These are phyloP conservation scores for Drosophila testacea DNA, from an alignment of 2,888 invertebrate species.

Conservation along the genomic window DNA sequence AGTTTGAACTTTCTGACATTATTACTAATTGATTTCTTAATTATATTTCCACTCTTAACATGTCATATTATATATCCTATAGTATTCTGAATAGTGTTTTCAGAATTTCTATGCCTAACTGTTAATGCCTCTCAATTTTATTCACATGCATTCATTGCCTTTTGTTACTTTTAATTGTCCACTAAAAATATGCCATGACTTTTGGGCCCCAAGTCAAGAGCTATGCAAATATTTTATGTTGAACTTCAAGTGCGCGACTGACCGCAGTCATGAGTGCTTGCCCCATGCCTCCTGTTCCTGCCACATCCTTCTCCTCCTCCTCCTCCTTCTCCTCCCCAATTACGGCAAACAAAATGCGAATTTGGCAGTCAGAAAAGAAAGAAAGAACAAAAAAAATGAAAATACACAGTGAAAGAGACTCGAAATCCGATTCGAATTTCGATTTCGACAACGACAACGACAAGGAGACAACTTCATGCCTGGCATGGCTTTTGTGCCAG, in stretches of 20 bases:
- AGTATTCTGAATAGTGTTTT: background rate
- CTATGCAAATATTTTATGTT: slow-evolving; percentile 68
- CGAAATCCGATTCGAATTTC: slow-evolving; percentile 51
- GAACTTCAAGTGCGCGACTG: slow-evolving; percentile 54
- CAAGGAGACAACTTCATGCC: slow-evolving; percentile 52
- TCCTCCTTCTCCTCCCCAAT: slow-evolving; percentile 30
- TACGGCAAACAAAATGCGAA: slow-evolving; percentile 55
- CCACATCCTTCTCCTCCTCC: background rate
- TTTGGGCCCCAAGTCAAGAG: slow-evolving; percentile 53
- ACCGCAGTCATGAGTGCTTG: slow-evolving; percentile 36
- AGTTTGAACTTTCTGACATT: background rate
- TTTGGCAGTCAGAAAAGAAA: slow-evolving; percentile 35
- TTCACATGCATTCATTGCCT: slow-evolving; percentile 35
- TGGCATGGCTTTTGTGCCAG: slow-evolving; percentile 26
- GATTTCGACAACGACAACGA: slow-evolving; percentile 44
- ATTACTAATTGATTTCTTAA: background rate
- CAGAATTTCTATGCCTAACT: background rate
- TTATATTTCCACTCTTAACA: background rate
- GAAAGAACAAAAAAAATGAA: slow-evolving; percentile 21
- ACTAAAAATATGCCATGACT: slow-evolving; percentile 47
- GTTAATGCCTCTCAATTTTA: slow-evolving; percentile 1
- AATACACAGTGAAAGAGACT: slow-evolving; percentile 21
- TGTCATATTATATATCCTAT: background rate
- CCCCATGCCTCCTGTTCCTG: background rate
- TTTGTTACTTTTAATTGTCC: slow-evolving; percentile 66